Evolutionary conservation across 92 coral and sea anemone genomes (phyloP), one percentile per base, ranked within the genome.

Genomic region (Blastomussa wellsi): DNA sequence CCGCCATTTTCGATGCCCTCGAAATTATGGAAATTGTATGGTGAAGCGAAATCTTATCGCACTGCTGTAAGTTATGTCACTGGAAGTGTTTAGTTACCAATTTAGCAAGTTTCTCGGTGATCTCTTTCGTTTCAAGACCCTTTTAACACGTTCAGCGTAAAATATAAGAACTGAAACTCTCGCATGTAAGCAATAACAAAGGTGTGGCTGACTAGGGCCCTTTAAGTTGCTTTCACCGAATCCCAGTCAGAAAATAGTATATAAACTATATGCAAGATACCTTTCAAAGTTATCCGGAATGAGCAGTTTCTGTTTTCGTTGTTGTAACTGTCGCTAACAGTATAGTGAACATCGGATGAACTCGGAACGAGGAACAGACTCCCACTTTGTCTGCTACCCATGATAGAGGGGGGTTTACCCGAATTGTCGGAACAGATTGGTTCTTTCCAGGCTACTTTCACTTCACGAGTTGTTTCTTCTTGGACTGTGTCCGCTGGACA

Each of bases 341-440:
- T 33, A 24, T 90, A 82, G 16, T 83, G 84, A 28, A 92, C 77
- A 3, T 82, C 47, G 75, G 83, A 79, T 4, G 42, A 49, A 3
- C 89, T 87, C 11, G 95, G 95, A 14, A 88, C 78, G 5, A 6
- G 5, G 15, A 92, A 87, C 1, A 28, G n/a, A 2, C 26, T 82
- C 37, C 95, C 89, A 26, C 37, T 87, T 17, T 51, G 49, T 38
- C 82, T 86, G 74, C 44, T 84, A 1, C 87, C 39, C 9, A 52
- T 55, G 33, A 88, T 53, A 3, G 3, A 20, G 13, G 94, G 95
- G 1, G 89, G 87, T 9, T 72, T 7, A 20, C 89, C 93, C 7
- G 94, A 90, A 89, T 94, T 94, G 70, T 94, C 98, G 39, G 93
- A 67, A 55, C 95, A 94, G 0, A 15, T 72, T 2, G 98, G 92